Evolutionary conservation across 1,140 invertebrate species (phyloP).

Genomic region (Manduca sexta): DNA sequence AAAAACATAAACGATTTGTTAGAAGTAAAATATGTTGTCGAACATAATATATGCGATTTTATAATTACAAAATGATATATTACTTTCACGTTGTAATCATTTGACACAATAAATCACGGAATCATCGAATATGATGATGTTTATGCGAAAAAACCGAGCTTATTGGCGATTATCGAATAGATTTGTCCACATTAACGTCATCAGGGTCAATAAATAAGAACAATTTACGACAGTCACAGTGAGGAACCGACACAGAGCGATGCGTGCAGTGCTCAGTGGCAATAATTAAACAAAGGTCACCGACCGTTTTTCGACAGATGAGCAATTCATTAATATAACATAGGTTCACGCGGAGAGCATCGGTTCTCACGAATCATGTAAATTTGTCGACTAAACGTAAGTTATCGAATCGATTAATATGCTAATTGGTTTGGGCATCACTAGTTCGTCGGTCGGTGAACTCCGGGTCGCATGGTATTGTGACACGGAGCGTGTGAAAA

Average conservation of each 20-base stretch:
- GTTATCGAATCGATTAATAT: constrained; percentile 73
- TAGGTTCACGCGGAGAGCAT: constrained; percentile 63
- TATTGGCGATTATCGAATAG: constrained; percentile 8
- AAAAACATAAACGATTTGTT: not conserved
- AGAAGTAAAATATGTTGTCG: not conserved
- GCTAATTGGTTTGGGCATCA: constrained; percentile 68
- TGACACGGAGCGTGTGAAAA: constrained; percentile 58
- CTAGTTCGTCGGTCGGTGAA: constrained; percentile 62
- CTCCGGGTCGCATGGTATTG: constrained; percentile 52
- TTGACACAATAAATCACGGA: constrained; percentile 1
- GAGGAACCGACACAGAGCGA: too few species aligned
- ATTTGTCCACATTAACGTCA: constrained; percentile 7
- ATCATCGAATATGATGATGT: constrained; percentile 1
- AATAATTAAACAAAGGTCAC: constrained; percentile 58
- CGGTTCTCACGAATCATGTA: constrained; percentile 71
- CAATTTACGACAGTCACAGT: too few species aligned
- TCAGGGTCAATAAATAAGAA: constrained; percentile 1
- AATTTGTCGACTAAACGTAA: constrained; percentile 71
- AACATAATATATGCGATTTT: not conserved
- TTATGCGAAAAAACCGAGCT: constrained; percentile 7
- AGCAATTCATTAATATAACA: constrained; percentile 73
- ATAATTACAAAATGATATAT: constrained; percentile 2
- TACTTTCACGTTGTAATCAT: constrained; percentile 2
- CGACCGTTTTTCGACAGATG: constrained; percentile 48
- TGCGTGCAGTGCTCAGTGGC: constrained; percentile 24